Evolutionary conservation across 2,113 vertebrate species (phyloP).

Genomic region (Nothoprocta perdicaria): DNA sequence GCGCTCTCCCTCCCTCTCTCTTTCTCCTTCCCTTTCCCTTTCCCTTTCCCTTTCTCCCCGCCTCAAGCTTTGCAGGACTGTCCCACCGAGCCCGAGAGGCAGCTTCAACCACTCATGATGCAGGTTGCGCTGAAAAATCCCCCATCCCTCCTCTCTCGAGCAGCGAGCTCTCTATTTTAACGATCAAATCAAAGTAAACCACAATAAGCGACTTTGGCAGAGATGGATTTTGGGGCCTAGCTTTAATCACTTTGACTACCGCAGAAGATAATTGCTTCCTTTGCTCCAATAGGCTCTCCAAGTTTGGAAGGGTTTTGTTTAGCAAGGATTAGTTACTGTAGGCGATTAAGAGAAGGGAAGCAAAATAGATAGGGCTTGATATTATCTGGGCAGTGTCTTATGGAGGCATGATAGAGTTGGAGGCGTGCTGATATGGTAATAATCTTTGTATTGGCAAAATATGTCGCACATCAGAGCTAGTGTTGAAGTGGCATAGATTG

Average conservation of each 20-base stretch:
- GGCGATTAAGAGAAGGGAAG: slow-evolving; percentile 34
- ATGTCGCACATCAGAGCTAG: slow-evolving; percentile 31
- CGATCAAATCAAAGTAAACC: slow-evolving; percentile 69
- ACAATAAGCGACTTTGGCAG: slow-evolving; percentile 69
- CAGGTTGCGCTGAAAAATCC: slow-evolving; percentile 48
- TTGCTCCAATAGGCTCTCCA: slow-evolving; percentile 66
- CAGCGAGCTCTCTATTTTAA: slow-evolving; percentile 61
- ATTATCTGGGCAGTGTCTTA: slow-evolving; percentile 56
- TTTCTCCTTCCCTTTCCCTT: not conserved
- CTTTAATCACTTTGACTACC: slow-evolving; percentile 77
- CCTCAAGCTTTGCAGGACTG: slow-evolving; percentile 45
- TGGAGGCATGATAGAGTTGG: slow-evolving; percentile 29
- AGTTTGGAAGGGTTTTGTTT: slow-evolving; percentile 73
- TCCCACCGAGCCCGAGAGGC: slow-evolving; percentile 51
- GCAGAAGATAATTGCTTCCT: slow-evolving; percentile 81
- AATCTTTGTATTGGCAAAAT: slow-evolving; percentile 51
- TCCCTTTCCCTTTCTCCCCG: slow-evolving; percentile 14
- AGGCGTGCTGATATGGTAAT: slow-evolving; percentile 47
- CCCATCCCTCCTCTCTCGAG: slow-evolving; percentile 29
- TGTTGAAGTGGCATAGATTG: slow-evolving; percentile 1
- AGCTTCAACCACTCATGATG: slow-evolving; percentile 35
- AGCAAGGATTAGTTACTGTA: slow-evolving; percentile 43
- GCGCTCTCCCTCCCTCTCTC: not conserved
- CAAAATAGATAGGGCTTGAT: slow-evolving; percentile 41
- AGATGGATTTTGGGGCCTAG: slow-evolving; percentile 78